These are phyloP conservation scores for Parelbella ahira DNA, from an alignment of 2,888 invertebrate genomes.

Conservation along the genomic window DNA sequence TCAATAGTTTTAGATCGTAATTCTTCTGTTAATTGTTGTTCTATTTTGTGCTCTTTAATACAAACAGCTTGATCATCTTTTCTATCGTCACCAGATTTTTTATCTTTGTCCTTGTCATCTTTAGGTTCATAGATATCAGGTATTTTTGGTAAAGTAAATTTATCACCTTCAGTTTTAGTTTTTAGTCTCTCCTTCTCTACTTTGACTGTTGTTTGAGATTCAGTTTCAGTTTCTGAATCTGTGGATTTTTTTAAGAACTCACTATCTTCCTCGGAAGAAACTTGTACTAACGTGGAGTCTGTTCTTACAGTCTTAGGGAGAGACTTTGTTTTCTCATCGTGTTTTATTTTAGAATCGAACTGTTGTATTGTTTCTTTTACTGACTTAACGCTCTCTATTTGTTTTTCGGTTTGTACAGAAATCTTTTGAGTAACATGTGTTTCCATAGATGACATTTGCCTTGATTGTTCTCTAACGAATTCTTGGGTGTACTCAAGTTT, in stretches of 20 bases:
- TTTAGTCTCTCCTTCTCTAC: constrained; percentile 52
- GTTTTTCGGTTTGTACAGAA: constrained; percentile 50
- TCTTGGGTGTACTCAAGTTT: constrained; percentile 75
- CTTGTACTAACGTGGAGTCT: constrained; percentile 75
- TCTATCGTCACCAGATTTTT: constrained; percentile 46
- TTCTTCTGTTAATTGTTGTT: constrained; percentile 56
- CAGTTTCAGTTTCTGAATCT: constrained; percentile 78
- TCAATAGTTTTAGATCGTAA: constrained; percentile 54
- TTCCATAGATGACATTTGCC: constrained; percentile 59
- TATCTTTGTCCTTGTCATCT: constrained; percentile 46
- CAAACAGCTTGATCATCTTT: constrained; percentile 42
- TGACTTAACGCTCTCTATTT: constrained; percentile 57
- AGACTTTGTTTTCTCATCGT: constrained; percentile 57
- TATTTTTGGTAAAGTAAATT: constrained; percentile 43
- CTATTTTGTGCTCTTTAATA: constrained; percentile 45
- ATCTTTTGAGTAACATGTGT: constrained; percentile 48
- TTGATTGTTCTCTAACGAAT: constrained; percentile 74
- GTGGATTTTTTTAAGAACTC: constrained; percentile 76
- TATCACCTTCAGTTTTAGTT: constrained; percentile 44
- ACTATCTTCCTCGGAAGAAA: constrained; percentile 76
- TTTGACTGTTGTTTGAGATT: constrained; percentile 73
- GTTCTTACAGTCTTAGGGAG: constrained; percentile 69
- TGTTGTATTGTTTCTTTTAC: constrained; percentile 73
- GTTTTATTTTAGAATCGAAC: constrained; percentile 64
- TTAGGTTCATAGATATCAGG: constrained; percentile 30